Conservation (phyloP, 2,888 invertebrate species). For the Hydroisotoma schaefferi region DNA sequence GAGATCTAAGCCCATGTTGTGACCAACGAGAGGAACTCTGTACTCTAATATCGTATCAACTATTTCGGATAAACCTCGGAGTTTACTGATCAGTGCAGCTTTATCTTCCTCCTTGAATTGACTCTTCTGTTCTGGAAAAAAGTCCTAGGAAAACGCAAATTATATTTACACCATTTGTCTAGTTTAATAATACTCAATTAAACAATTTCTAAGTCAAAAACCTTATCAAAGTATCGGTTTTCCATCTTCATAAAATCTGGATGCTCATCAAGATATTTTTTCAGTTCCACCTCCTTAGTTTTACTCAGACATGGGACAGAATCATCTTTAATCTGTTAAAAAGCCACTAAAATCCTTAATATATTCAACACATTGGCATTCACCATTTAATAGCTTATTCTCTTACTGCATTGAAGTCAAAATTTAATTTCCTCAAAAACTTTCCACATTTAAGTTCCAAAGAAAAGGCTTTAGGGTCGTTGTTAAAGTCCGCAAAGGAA, state of each 20-base stretch:
- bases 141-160: conserved; percentile 6
- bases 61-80: conserved; percentile 65
- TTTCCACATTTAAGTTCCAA: conserved; percentile 56
- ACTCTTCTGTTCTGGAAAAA: conserved; percentile 48
- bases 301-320: conserved; percentile 62
- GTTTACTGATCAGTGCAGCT: conserved; percentile 56
- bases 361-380: no score
- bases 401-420: conserved; percentile 70
- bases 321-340: conserved; percentile 4
- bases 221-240: conserved; percentile 7
- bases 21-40: conserved; percentile 70
- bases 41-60: conserved; percentile 59
- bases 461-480: conserved; percentile 55
- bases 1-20: conserved; percentile 69
- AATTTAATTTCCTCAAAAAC: conserved; percentile 29
- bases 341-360: no score
- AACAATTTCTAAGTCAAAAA: not conserved
- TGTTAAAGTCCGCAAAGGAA: conserved; percentile 61
- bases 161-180: no score
- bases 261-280: conserved; percentile 20
- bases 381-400: not conserved
- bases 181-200: not conserved
- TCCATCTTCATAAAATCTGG: conserved; percentile 25
- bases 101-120: conserved; percentile 50
- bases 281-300: conserved; percentile 8